Evolutionary conservation across 1,140 invertebrate species (phyloP), one percentile per base, ranked within the genome.

Genomic region (Drosophila kanapiae): DNA sequence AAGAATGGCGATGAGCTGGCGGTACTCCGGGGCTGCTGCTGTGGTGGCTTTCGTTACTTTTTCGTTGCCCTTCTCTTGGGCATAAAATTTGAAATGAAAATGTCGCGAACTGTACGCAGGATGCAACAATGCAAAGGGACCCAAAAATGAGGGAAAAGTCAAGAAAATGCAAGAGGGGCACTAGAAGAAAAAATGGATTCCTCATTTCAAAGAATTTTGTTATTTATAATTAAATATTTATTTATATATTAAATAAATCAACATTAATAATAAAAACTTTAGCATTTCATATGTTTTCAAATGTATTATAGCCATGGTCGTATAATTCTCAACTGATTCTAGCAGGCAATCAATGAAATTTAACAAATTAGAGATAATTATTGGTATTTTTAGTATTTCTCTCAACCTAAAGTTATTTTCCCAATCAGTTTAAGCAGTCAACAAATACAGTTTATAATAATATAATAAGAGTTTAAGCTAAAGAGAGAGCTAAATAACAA

Each of bases 41-140:
- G 60, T 13, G 42, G 63, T 69, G 82, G 69, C 68, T 85, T 82
- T 56, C 35, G 53, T 56, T 88, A 84, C 84, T 81, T 78, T 79
- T 82, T 87, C 53, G 68, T 86, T 65, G 40, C 51, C 56, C 47
- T 75, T 75, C 75, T 90, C 80, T 79, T 76, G 85, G 85, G 85
- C 85, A 90, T 90, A 90, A 90, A 90, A 90, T 85, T 78, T 90
- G 81, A 90, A 90, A 90, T 90, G 86, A 90, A 90, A 90, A 90
- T 90, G 85, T 90, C 85, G 85, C 85, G 78, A 79, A 68, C 62
- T 80, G 57, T 75, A 78, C 71, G 68, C 70, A 80, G 71, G 62
- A 80, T 84, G 85, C 84, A 84, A 88, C 80, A 85, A 86, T 87
- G 83, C 71, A 86, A 75, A 48, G 64, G 42, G 7, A 35, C 14